Conservation (phyloP, 2,797 vertebrate species). For the Brotula barbata region DNA sequence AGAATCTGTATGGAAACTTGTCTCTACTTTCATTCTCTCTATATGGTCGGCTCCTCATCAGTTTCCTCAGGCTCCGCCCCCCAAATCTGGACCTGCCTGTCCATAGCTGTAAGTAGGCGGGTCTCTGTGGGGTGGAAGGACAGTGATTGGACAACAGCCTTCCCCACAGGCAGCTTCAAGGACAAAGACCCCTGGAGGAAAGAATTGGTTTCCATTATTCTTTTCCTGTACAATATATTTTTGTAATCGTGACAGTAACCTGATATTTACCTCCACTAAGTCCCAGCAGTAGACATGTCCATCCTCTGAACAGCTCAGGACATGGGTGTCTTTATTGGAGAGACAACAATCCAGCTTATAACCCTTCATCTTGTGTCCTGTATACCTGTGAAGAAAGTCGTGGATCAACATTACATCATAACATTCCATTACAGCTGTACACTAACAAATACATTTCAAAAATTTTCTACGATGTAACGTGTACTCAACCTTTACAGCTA, state of each 20-base stretch:
- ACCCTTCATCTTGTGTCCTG: conserved; percentile 86
- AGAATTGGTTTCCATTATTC: no score
- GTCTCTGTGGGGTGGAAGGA: conserved; percentile 87
- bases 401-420: no score
- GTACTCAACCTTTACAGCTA: no score
- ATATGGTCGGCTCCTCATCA: conserved; percentile 31
- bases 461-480: no score
- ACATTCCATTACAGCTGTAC: no score
- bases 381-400: no score
- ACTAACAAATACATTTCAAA: no score
- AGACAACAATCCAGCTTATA: conserved; percentile 94
- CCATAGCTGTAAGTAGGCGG: conserved; percentile 82
- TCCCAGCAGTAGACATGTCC: conserved; percentile 92
- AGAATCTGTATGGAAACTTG: no score
- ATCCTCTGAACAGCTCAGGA: conserved; percentile 92
- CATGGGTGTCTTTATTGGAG: conserved; percentile 86
- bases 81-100: conserved; percentile 87
- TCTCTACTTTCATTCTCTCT: conserved; percentile 15
- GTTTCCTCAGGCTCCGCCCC: conserved; percentile 76
- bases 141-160: conserved; percentile 86
- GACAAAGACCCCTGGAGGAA: conserved; percentile 81
- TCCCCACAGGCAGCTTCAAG: conserved; percentile 82
- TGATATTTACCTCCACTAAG: conserved; percentile 78
- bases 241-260: no score
- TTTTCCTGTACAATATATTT: no score